Evolutionary conservation across 1,140 invertebrate species (phyloP).

Genomic region (Aphelenchoides fujianensis): DNA sequence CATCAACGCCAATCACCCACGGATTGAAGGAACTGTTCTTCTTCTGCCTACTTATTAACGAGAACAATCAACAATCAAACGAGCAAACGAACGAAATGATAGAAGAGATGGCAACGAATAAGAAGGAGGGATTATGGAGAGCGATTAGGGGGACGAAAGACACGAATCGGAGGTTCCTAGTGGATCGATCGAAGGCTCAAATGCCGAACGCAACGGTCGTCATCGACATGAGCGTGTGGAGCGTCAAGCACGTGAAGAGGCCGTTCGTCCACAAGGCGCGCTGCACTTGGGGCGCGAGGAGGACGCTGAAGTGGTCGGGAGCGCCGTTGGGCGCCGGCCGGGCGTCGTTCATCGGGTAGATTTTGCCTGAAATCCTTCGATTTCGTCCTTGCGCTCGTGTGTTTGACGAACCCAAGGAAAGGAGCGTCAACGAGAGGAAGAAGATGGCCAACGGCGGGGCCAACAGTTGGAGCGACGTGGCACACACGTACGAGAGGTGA

Average conservation of each 20-base stretch:
- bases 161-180: slow-evolving; percentile 6
- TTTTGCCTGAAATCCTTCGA: slow-evolving; percentile 16
- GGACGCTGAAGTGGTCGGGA: background rate
- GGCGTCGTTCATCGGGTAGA: background rate
- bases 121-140: no score
- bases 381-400: no score
- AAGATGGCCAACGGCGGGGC: slow-evolving; percentile 31
- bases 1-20: no score
- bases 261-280: slow-evolving; percentile 2
- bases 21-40: no score
- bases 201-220: background rate
- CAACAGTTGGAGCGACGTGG: slow-evolving; percentile 32
- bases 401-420: slow-evolving; percentile 19
- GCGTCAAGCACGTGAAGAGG: background rate
- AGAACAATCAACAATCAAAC: no score
- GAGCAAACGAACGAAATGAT: no score
- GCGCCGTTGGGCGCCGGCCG: background rate
- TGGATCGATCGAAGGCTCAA: background rate
- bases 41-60: no score
- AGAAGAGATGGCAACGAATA: no score
- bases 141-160: no score
- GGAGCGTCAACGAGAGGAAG: slow-evolving; percentile 23
- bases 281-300: slow-evolving; percentile 4
- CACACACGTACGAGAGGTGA: slow-evolving; percentile 36
- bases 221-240: background rate